Percentiles rank a stretch among this genome's conserved stretches.
phyloP scores from a whole-genome alignment of 2,888 invertebrate genomes.

The Ceramica pisi region DNA sequence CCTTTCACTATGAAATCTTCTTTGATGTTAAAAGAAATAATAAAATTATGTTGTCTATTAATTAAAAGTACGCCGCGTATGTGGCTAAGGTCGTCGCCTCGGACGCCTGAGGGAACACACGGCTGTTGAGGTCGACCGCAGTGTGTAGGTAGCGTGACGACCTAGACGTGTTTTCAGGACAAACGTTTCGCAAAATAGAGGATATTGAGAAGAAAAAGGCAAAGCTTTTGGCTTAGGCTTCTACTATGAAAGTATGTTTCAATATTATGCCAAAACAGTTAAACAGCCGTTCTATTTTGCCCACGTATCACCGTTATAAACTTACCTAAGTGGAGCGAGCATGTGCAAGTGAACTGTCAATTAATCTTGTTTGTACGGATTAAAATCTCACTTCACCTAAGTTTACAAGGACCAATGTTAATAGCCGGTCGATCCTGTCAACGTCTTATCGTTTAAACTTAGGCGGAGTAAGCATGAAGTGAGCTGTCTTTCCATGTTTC shows the following conservation, averaged over 20 bases:
- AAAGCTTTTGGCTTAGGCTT: too few relatives aligned
- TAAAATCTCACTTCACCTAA: too few relatives aligned
- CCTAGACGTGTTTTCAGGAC: conserved; percentile 2
- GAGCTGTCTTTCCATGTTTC: too few relatives aligned
- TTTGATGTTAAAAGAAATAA: neutral
- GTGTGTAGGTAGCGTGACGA: conserved; percentile 20
- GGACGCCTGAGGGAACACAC: neutral
- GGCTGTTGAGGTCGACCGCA: conserved; percentile 14
- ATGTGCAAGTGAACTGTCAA: too few relatives aligned
- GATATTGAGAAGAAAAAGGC: neutral
- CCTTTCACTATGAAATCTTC: conserved; percentile 1
- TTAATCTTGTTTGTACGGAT: too few relatives aligned
- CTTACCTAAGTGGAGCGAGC: too few relatives aligned
- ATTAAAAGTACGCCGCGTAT: neutral
- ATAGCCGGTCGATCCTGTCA: too few relatives aligned
- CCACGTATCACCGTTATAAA: too few relatives aligned
- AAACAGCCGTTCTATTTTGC: neutral
- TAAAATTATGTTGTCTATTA: conserved; percentile 1
- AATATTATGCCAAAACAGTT: neutral
- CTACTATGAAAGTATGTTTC: too few relatives aligned
- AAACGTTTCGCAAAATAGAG: neutral
- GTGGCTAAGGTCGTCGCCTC: conserved; percentile 7
- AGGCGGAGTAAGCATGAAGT: too few relatives aligned
- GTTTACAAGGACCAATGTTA: too few relatives aligned
- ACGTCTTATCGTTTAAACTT: too few relatives aligned